Evolutionary conservation across 1,140 invertebrate species (phyloP), one percentile per base, ranked within the genome.

Genomic region (Calycopis cecrops): DNA sequence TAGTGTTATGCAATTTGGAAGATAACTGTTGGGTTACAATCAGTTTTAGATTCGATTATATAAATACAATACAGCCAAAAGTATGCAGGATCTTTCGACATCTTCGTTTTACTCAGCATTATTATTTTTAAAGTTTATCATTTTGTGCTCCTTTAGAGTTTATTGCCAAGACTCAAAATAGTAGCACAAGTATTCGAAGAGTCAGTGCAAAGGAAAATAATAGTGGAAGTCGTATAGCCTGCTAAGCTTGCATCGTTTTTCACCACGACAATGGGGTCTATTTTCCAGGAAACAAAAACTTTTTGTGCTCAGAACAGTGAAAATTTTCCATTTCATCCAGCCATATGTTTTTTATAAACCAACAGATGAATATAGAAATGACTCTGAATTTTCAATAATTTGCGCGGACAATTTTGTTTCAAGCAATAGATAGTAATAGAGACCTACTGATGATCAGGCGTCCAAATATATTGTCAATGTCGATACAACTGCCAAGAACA

Each of bases 251-350:
- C 40, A 9, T 44, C 40, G 40, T 44, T 44, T 44, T 44, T 44
- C 40, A 44, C 40, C 40, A 44, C 14, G 40, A 44, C 40, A 44
- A 44, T 44, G 40, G 12, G 40, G 16, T 44, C 40, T 12, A 44
- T 44, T 44, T 44, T 44, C 14, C 40, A 16, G 40, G 40, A 44
- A 44, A 44, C 40, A 44, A 44, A 44, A 44, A 44, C 40, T 44
- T 44, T 44, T 44, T 44, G 40, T 18, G 14, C 14, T 44, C 40
- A 44, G 40, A 14, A 44, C 40, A 44, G 14, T 44, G 40, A 16
- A 44, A 44, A 44, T 44, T 44, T 44, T 44, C 40, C 40, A 44
- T 44, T 44, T 44, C 40, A 9, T 16, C 40, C 40, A 16, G 9
- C 14, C 14, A 1, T 40, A 14, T 40, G 35, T 40, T 40, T 40